A percentile compares a stretch with the other conserved stretches of the same genome.
Evolutionary conservation across 2,888 invertebrate species (phyloP).

Genomic region (Lithophane leautieri): DNA sequence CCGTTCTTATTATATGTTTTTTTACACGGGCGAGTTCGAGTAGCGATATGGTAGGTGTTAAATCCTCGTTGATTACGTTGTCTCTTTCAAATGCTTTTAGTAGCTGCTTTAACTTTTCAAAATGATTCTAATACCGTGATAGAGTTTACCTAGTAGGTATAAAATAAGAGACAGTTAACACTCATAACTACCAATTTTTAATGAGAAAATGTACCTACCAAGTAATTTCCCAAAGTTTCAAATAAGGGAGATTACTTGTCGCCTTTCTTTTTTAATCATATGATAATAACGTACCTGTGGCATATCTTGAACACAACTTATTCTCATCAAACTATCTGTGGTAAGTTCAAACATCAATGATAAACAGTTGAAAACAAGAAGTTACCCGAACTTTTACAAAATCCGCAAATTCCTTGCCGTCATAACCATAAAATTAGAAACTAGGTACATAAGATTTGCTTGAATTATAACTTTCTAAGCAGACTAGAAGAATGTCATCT

Average conservation of each 20-base stretch:
- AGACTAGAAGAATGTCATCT: not conserved
- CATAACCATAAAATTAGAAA: not conserved
- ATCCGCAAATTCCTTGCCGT: not conserved
- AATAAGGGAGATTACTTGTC: not conserved
- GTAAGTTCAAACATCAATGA: not conserved
- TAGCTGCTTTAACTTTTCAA: not conserved
- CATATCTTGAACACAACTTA: not conserved
- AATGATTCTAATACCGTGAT: not conserved
- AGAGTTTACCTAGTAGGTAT: not conserved
- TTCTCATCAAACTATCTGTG: not conserved
- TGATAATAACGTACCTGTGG: not conserved
- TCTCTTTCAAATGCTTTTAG: slow-evolving; percentile 32
- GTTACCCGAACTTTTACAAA: not conserved
- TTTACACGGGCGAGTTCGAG: slow-evolving; percentile 24
- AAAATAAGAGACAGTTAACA: not conserved
- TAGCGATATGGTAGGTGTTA: slow-evolving; percentile 42
- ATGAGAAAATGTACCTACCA: not conserved
- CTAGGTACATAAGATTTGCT: not conserved
- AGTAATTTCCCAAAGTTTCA: not conserved
- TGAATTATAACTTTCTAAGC: not conserved
- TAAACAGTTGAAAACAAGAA: not conserved
- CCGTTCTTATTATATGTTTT: slow-evolving; percentile 49
- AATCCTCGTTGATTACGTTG: slow-evolving; percentile 46
- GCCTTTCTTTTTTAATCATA: not conserved
- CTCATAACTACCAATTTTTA: not conserved